Conservation (phyloP, 1,140 invertebrate genomes). For the Drosophila auraria region DNA sequence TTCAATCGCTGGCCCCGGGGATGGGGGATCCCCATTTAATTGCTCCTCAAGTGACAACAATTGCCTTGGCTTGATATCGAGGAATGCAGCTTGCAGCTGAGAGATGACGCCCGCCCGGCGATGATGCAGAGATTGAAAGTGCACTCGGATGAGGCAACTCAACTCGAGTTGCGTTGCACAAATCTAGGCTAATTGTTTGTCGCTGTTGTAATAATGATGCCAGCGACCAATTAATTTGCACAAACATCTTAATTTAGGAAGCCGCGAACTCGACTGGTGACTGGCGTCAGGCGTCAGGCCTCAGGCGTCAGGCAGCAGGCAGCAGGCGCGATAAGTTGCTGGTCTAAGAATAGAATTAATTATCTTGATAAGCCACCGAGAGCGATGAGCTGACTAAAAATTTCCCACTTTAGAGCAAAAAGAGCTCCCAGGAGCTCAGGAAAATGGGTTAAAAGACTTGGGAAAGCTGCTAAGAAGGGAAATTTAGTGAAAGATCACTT, state of each 20-base stretch:
- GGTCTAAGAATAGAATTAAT: slow-evolving; percentile 46
- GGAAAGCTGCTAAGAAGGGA: not conserved
- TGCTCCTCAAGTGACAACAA: slow-evolving; percentile 68
- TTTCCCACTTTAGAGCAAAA: not conserved
- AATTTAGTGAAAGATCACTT: not conserved
- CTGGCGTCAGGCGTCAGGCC: not conserved
- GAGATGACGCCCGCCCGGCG: slow-evolving; percentile 13
- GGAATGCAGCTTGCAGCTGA: slow-evolving; percentile 33
- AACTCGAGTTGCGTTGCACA: slow-evolving; percentile 35
- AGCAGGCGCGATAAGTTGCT: slow-evolving; percentile 13
- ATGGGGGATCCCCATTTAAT: slow-evolving; percentile 64
- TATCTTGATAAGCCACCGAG: slow-evolving; percentile 35
- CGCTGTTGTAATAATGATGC: slow-evolving; percentile 82
- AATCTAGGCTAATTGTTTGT: slow-evolving; percentile 84
- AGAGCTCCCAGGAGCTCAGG: not conserved
- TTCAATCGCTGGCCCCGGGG: slow-evolving; percentile 63
- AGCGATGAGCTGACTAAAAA: not conserved
- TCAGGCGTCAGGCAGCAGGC: slow-evolving; percentile 11
- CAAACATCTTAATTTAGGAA: slow-evolving; percentile 83
- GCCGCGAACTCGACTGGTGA: slow-evolving; percentile 31
- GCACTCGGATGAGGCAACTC: slow-evolving; percentile 9
- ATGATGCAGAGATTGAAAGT: slow-evolving; percentile 65
- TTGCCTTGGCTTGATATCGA: slow-evolving; percentile 49
- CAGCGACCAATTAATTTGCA: slow-evolving; percentile 83
- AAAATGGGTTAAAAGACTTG: no score